phyloP scores from a whole-genome alignment of 2,113 vertebrate species.

The Pollachius pollachius region DNA sequence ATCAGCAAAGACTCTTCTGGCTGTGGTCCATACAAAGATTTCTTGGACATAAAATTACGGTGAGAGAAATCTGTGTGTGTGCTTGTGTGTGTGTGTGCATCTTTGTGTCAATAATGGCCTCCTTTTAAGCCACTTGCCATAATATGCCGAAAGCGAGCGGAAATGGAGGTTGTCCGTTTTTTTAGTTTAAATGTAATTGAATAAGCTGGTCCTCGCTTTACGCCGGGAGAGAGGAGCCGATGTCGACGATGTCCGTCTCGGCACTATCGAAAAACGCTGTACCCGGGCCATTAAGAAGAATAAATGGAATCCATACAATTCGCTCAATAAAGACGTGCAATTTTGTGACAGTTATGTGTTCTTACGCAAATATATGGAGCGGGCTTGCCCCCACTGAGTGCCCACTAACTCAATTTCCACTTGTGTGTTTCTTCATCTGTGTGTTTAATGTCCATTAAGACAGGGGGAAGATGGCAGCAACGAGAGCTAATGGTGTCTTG shows the following conservation, averaged over 20 bases:
- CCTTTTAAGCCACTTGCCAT: slow-evolving; percentile 49
- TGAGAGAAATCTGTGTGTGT: slow-evolving; percentile 5
- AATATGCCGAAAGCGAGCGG: slow-evolving; percentile 56
- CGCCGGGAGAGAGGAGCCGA: slow-evolving; percentile 19
- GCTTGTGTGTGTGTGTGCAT: slow-evolving; percentile 10
- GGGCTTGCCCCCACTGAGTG: slow-evolving; percentile 66
- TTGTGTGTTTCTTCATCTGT: slow-evolving; percentile 59
- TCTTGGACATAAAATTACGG: slow-evolving; percentile 21
- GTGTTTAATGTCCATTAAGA: slow-evolving; percentile 76
- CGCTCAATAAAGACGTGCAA: slow-evolving; percentile 67
- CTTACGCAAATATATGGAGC: slow-evolving; percentile 73
- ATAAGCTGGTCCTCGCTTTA: slow-evolving; percentile 54
- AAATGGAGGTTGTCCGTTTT: slow-evolving; percentile 35
- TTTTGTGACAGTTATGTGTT: slow-evolving; percentile 75
- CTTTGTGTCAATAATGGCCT: slow-evolving; percentile 46
- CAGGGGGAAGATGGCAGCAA: slow-evolving; percentile 51
- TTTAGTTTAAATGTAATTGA: slow-evolving; percentile 59
- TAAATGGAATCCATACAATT: slow-evolving; percentile 66
- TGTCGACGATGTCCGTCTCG: slow-evolving; percentile 27
- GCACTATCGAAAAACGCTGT: slow-evolving; percentile 45
- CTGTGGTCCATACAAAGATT: slow-evolving; percentile 17
- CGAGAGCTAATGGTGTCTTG: slow-evolving; percentile 55
- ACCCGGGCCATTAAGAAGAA: slow-evolving; percentile 63
- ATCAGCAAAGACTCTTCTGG: not conserved
- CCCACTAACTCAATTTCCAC: slow-evolving; percentile 73